These are phyloP conservation scores for Notechis scutatus DNA, from an alignment of 2,113 vertebrate species.

Conservation along the genomic window DNA sequence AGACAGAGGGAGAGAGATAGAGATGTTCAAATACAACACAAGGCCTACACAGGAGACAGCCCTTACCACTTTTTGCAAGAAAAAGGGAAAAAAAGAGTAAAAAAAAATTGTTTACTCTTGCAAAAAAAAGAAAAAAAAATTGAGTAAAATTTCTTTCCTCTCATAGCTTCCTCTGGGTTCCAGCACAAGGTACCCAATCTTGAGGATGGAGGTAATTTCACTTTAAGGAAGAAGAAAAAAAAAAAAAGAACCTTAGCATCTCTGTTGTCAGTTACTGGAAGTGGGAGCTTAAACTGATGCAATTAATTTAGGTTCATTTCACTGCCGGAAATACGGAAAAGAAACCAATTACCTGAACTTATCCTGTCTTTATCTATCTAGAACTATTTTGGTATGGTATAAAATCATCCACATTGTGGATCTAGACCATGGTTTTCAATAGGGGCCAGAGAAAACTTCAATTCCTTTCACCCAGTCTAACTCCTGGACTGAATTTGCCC, in stretches of 20 bases:
- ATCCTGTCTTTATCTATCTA: background rate
- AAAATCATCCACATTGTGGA: background rate
- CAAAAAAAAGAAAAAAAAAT: too few relatives aligned
- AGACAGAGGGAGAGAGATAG: too few relatives aligned
- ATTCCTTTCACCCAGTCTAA: background rate
- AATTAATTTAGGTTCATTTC: background rate
- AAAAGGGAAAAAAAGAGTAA: too few relatives aligned
- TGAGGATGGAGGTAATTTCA: background rate
- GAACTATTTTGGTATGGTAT: background rate
- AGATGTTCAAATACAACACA: background rate
- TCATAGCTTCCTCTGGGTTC: too few relatives aligned
- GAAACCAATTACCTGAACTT: background rate
- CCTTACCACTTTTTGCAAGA: too few relatives aligned
- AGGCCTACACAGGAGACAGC: background rate
- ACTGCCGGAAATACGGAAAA: background rate
- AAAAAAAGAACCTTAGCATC: background rate
- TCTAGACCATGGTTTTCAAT: background rate
- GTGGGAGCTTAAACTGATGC: background rate
- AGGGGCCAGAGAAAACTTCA: background rate
- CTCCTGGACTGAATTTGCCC: background rate
- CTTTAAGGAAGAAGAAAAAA: background rate
- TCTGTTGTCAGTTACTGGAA: background rate
- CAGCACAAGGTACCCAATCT: background rate
- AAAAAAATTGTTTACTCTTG: too few relatives aligned
- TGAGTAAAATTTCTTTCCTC: background rate